phyloP scores from a whole-genome alignment of 2,888 invertebrate species.

The Pristionchus japonicus region DNA sequence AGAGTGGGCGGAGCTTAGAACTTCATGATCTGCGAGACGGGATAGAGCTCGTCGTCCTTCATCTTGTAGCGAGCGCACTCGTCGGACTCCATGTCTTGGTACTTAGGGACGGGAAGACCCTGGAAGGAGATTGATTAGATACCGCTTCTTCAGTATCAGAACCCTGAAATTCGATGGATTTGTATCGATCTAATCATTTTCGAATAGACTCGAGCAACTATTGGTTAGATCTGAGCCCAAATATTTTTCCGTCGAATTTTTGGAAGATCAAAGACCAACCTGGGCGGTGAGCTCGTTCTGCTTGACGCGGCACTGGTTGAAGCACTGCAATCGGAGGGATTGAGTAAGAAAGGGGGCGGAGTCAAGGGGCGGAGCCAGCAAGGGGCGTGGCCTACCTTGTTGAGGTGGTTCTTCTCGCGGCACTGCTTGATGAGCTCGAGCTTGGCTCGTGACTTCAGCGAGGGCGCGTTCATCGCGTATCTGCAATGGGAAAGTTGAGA shows the following conservation, averaged over 20 bases:
- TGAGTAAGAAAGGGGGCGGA: background rate
- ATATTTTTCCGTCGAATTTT: too few relatives aligned
- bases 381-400: background rate
- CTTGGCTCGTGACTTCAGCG: background rate
- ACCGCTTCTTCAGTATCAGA: too few relatives aligned
- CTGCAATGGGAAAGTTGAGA: background rate
- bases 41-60: background rate
- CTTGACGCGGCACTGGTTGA: background rate
- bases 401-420: background rate
- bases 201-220: too few relatives aligned
- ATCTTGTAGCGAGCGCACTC: background rate
- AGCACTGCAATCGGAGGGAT: slow-evolving; percentile 10
- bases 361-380: too few relatives aligned
- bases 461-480: background rate
- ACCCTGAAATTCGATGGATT: too few relatives aligned
- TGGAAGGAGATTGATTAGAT: background rate
- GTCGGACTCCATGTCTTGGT: background rate
- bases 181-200: too few relatives aligned
- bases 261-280: background rate
- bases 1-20: too few relatives aligned
- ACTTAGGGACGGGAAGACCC: background rate
- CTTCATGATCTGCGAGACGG: background rate
- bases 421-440: background rate
- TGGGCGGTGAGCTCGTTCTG: background rate
- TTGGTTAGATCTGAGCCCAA: too few relatives aligned